Evolutionary conservation across 1,140 invertebrate species (phyloP).

Genomic region (Galendromus occidentalis): DNA sequence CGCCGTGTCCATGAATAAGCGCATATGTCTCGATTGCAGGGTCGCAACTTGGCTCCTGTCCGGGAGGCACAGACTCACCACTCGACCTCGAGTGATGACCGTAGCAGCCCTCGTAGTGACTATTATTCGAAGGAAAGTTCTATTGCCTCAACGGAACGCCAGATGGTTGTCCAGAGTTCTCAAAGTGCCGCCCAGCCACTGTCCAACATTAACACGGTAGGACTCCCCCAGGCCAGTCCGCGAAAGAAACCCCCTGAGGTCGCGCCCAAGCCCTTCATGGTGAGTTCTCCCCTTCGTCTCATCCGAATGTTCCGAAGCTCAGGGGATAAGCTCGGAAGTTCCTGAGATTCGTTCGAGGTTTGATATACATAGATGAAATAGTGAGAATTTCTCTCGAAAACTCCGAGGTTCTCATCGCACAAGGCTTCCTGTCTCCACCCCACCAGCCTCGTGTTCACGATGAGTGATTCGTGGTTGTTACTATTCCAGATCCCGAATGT

Average conservation of each 20-base stretch:
- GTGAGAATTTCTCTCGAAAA: too few species aligned
- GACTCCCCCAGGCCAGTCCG: not conserved
- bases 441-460: too few species aligned
- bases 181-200: not conserved
- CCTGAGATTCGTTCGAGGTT: too few species aligned
- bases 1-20: too few species aligned
- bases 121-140: conserved; percentile 7
- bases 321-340: too few species aligned
- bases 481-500: conserved; percentile 3
- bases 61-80: not conserved
- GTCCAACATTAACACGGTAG: conserved; percentile 1
- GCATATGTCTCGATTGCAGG: not conserved
- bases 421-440: too few species aligned
- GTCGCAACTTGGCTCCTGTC: not conserved
- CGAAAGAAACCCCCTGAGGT: not conserved
- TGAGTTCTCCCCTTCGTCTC: not conserved
- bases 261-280: not conserved
- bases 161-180: not conserved
- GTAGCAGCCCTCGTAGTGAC: not conserved
- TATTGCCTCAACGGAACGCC: not conserved
- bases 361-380: too few species aligned
- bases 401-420: too few species aligned
- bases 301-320: too few species aligned
- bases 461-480: not conserved
- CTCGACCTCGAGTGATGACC: conserved; percentile 6